These are phyloP conservation scores for Zoanthus gigantus DNA, from an alignment of 92 coral and sea anemone species.

Conservation along the genomic window DNA sequence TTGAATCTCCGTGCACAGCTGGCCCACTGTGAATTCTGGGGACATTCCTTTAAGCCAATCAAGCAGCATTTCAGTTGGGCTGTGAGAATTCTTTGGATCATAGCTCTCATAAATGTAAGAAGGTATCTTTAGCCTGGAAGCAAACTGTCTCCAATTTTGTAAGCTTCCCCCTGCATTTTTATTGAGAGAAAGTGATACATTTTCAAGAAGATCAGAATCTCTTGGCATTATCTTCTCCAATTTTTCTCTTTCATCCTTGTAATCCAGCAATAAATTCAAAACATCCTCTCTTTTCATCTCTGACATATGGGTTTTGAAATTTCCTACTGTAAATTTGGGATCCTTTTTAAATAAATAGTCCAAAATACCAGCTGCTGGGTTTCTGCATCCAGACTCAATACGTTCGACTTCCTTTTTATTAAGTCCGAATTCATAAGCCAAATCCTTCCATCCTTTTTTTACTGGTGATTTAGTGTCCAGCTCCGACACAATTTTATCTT, in stretches of 20 bases:
- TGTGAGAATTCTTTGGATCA: conserved; percentile 21
- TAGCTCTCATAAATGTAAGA: not conserved
- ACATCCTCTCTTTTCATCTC: conserved; percentile 16
- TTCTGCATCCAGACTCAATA: conserved; percentile 13
- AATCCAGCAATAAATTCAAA: not conserved
- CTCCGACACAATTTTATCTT: not conserved
- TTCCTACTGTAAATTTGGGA: not conserved
- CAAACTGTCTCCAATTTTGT: conserved; percentile 39
- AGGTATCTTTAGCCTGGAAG: conserved; percentile 11
- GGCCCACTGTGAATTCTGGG: conserved; percentile 30
- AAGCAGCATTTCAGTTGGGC: conserved; percentile 44
- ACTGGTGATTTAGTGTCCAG: not conserved
- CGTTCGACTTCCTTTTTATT: not conserved
- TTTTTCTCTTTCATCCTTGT: not conserved
- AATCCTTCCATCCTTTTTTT: conserved; percentile 3
- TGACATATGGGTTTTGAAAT: not conserved
- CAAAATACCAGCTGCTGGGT: conserved; percentile 21
- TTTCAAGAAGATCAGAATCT: conserved; percentile 37
- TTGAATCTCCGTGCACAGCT: conserved; percentile 7
- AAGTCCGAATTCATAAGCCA: not conserved
- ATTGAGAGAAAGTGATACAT: conserved; percentile 23
- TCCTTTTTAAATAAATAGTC: not conserved
- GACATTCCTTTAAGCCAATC: conserved; percentile 21
- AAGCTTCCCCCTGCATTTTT: conserved; percentile 16
- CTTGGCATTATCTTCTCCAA: conserved; percentile 18